Conservation (phyloP, 2,113 vertebrate genomes). For the Hipposideros armiger region DNA sequence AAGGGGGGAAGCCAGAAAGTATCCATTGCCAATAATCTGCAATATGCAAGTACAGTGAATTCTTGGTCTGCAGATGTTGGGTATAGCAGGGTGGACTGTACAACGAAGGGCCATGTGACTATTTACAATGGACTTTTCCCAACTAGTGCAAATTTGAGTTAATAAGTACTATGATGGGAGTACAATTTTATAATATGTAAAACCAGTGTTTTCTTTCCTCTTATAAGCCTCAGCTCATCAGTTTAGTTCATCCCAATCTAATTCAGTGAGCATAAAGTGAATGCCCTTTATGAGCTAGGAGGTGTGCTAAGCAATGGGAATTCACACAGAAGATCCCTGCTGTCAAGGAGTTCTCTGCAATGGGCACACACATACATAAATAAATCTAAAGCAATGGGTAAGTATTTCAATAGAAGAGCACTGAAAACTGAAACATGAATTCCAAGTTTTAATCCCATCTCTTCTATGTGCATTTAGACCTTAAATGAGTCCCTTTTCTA, state of each 20-base stretch:
- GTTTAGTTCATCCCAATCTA: constrained; percentile 23
- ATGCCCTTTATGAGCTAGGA: background rate
- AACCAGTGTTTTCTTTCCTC: background rate
- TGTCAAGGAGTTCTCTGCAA: background rate
- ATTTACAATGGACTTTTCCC: background rate
- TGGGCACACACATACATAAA: background rate
- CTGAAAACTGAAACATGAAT: constrained; percentile 2
- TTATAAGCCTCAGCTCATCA: constrained; percentile 26
- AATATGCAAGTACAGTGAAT: background rate
- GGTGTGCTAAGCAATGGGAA: background rate
- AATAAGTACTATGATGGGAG: background rate
- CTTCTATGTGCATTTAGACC: background rate
- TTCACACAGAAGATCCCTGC: background rate
- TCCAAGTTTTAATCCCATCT: background rate
- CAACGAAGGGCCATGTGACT: background rate
- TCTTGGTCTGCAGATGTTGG: background rate
- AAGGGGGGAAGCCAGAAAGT: background rate
- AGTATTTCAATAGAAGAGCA: background rate
- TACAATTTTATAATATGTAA: background rate
- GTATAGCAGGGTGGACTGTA: background rate
- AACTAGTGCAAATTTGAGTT: background rate
- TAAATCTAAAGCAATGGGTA: background rate
- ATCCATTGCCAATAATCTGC: background rate
- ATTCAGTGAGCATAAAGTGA: background rate
- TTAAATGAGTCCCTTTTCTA: background rate